phyloP scores from a whole-genome alignment of 2,888 invertebrate genomes.

The Stenchaetothrips biformis region DNA sequence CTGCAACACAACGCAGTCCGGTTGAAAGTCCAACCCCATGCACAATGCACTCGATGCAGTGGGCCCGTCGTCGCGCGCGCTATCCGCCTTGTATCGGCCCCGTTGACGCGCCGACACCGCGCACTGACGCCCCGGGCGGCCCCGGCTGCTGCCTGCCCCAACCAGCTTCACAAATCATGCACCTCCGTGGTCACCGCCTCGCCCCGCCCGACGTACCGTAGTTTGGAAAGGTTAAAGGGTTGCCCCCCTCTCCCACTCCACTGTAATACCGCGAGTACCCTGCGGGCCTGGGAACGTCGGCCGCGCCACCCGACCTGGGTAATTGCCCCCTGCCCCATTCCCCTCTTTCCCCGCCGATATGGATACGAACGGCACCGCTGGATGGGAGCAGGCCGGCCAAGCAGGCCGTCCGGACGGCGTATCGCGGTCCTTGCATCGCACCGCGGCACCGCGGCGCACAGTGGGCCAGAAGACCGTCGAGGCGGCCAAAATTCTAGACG shows the following conservation, averaged over 20 bases:
- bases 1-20: constrained; percentile 41
- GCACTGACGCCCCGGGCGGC: neutral
- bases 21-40: too few relatives aligned
- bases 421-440: neutral
- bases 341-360: neutral
- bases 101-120: neutral
- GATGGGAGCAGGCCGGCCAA: neutral
- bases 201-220: neutral
- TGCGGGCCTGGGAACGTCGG: neutral
- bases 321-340: neutral
- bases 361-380: neutral
- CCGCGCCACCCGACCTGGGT: neutral
- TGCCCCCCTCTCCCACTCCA: too few relatives aligned
- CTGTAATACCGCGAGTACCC: neutral
- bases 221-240: constrained; percentile 20
- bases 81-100: neutral
- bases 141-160: neutral
- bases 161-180: neutral
- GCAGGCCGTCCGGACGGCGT: neutral
- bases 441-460: too few relatives aligned
- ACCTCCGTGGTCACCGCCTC: neutral
- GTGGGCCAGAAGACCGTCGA: too few relatives aligned
- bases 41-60: too few relatives aligned
- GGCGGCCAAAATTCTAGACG: too few relatives aligned
- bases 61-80: too few relatives aligned